phyloP scores from a whole-genome alignment of 2,113 vertebrate species.

The Suncus etruscus region DNA sequence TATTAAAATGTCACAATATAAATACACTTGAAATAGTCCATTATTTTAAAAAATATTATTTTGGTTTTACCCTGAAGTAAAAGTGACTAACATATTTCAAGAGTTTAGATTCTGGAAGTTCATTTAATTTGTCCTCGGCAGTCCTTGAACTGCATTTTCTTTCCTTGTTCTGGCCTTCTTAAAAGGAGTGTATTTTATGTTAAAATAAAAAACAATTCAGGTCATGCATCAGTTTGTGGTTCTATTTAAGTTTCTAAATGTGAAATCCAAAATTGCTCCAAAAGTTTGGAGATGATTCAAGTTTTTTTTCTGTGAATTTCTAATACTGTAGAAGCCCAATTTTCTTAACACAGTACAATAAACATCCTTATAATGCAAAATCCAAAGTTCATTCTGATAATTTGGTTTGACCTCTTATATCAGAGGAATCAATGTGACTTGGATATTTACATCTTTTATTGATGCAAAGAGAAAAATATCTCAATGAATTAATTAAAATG shows the following conservation, averaged over 20 bases:
- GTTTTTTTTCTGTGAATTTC: slow-evolving; percentile 54
- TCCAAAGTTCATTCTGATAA: slow-evolving; percentile 59
- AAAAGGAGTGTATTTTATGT: slow-evolving; percentile 5
- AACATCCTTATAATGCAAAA: slow-evolving; percentile 63
- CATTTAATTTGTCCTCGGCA: background rate
- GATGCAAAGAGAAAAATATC: slow-evolving; percentile 39
- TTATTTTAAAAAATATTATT: background rate
- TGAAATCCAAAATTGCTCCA: slow-evolving; percentile 48
- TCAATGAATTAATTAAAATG: slow-evolving; percentile 40
- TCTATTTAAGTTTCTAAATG: slow-evolving; percentile 52
- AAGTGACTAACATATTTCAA: background rate
- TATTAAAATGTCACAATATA: background rate
- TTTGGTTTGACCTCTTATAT: slow-evolving; percentile 19
- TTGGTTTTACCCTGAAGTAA: background rate
- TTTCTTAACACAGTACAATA: slow-evolving; percentile 70
- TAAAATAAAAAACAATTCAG: slow-evolving; percentile 65
- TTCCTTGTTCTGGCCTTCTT: slow-evolving; percentile 4
- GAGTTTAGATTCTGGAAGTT: background rate
- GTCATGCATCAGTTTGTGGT: slow-evolving; percentile 12
- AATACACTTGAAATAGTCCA: slow-evolving; percentile 15
- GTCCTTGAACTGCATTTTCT: background rate
- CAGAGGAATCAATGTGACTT: background rate
- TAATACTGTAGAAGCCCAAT: slow-evolving; percentile 44
- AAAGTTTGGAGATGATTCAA: slow-evolving; percentile 62
- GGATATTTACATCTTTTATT: slow-evolving; percentile 69